Evolutionary conservation across 2,797 vertebrate genomes (phyloP), one percentile per base, ranked within the genome.

Genomic region (Crypturellus tataupa): DNA sequence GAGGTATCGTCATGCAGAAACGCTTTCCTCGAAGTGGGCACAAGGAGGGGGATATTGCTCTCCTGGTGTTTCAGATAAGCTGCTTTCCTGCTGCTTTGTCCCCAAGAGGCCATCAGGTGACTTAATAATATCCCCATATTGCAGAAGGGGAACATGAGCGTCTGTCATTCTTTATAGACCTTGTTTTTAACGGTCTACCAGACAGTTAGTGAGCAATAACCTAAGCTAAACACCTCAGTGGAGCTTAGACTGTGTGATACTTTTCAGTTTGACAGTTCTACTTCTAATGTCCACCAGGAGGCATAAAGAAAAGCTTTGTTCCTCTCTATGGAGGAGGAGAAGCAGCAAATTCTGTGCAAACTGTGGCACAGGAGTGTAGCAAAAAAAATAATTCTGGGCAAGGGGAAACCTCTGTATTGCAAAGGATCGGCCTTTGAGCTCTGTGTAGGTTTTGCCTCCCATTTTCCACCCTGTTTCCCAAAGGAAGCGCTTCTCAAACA

Each of bases 1-100:
- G 16, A 44, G 42, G 19, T 44, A 46, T 35, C 1, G 2, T 20
- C 6, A 53, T 0, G 1, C 51, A 59, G 87, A 39, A 67, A 4
- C 55, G 42, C 53, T 92, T 83, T 92, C 69, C 82, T 96, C 15
- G 33, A 21, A n/a, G 73, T 77, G 70, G 89, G 88, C 95, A 92
- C 89, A 84, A 89, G 94, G 92, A 96, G 93, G 92, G 92, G 76
- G 67, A 18, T 95, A 16, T 95, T 96, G 89, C 89, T 93, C 93
- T 86, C 62, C 59, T 73, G 25, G 33, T 51, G 42, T 53, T 87
- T 17, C 77, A 79, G 67, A 17, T 31, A 1, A 21, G 25, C 78
- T 90, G 2, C n/a, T 80, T 46, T 29, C 73, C 85, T 8, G 0
- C 39, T 83, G 46, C 42, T 80, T 81, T 78, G 53, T 44, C n/a